These are phyloP conservation scores for Anastatus disparis DNA, from an alignment of 1,140 invertebrate species.

Conservation along the genomic window DNA sequence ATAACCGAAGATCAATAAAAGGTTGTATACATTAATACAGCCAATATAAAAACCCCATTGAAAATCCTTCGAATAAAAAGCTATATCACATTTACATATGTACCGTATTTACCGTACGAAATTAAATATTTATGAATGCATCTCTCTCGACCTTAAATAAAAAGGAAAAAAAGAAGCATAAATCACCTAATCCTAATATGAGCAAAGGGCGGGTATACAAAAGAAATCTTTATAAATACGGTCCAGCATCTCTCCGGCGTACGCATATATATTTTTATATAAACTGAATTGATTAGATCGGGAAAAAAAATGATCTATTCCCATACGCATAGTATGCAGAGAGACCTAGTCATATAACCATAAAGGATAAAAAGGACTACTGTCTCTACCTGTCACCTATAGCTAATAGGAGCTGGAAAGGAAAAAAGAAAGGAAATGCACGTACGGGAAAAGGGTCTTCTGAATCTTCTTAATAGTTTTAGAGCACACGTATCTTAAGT, in stretches of 20 bases:
- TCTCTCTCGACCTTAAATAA: too few species aligned
- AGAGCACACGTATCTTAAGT: neutral
- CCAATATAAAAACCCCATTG: too few species aligned
- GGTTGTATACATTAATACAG: too few species aligned
- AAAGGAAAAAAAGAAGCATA: neutral
- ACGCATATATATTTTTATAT: too few species aligned
- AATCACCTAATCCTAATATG: slow-evolving; percentile 20
- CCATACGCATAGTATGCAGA: too few species aligned
- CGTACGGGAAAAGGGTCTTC: neutral
- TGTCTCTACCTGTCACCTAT: too few species aligned
- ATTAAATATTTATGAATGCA: slow-evolving; percentile 35
- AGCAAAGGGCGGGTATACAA: neutral
- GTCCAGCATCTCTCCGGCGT: neutral
- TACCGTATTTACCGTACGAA: neutral
- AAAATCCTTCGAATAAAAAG: too few species aligned
- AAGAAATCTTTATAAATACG: neutral
- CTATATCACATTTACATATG: slow-evolving; percentile 27
- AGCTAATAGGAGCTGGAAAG: neutral
- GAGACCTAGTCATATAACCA: too few species aligned
- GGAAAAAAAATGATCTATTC: slow-evolving; percentile 30
- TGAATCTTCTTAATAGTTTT: slow-evolving; percentile 32
- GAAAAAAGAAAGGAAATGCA: neutral
- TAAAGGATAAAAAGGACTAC: too few species aligned
- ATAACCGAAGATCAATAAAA: too few species aligned
- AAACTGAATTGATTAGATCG: slow-evolving; percentile 41